Evolutionary conservation across 2,797 vertebrate genomes (phyloP), one percentile per base, ranked within the genome.

Genomic region (Sebastes hubbsi): DNA sequence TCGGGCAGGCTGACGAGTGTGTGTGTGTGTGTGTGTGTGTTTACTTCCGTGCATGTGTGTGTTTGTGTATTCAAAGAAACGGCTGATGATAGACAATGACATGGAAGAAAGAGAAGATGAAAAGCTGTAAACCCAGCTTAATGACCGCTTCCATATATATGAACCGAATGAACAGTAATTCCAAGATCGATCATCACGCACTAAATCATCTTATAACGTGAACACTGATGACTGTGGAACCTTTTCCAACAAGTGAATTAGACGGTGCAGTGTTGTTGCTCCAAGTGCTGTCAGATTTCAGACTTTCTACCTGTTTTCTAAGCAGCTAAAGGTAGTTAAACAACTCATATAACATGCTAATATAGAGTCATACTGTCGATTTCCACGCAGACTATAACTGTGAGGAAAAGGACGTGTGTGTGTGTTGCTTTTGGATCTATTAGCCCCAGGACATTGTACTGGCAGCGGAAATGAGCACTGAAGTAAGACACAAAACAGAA

Each of bases 51-150:
- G 7, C 22, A 29, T 38, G 22, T 49, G 32, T 65, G 54, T 68
- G 85, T 42, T 6, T 79, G 69, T 70, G 34, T 69, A 9, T 70
- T 27, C 59, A n/a, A 55, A 56, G 38, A 79, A 72, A 58, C n/a
- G 49, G 16, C 20, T 54, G 66, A 80, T 72, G 72, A 84, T 60
- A 72, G 27, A 72, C 54, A 61, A 42, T 62, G 46, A 73, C 59
- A 72, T 56, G n/a, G n/a, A 61, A 72, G 62, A 71, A 14, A 42
- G 11, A 42, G 14, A 66, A 72, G 71, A 72, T 66, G 16, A 73
- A 68, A 74, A n/a, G 63, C 64, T 65, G 59, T 55, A 27, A 61
- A 67, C 13, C 3, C n/a, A n/a, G 18, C 27, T 46, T 49, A 30
- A 81, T 55, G 55, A 75, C 70, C 63, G 63, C 62, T 67, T 75